Base-by-base conservation (phyloP, 2,888 invertebrate species). In the Leptopilina drosophilae region DNA sequence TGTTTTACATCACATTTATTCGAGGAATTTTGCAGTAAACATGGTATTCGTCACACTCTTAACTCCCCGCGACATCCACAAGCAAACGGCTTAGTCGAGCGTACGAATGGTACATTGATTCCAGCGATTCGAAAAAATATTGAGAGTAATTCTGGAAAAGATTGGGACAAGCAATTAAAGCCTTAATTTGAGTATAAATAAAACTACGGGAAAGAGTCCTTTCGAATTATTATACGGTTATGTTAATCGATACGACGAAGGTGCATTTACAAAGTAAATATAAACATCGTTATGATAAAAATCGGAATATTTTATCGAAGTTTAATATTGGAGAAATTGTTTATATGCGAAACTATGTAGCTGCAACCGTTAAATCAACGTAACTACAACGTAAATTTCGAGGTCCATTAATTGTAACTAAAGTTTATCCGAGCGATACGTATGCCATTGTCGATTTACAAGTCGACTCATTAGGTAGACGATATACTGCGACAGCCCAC, bases 1-100 rank as follows among this genome's bases (percentile, higher is more conserved):
- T 40, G 75, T 33, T 83, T 83, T 59, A 83, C 81, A 0, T 65
- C 82, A 8, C 53, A 78, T 26, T 42, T 40, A 9, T 82, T 82
- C 20, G 49, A 69, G 12, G 65, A 80, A 33, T 84, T 82, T 62
- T 83, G 80, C 56, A 6, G 11, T 0, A 66, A 40, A 7, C 76
- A 77, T 9, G 80, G 80, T 15, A 80, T 80, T 33, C 33, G 33
- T 3, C 26, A n/a, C 4, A 76, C 33, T 33, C 33, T 33, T 4
- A 33, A 33, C 33, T 33, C 33, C 33, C 33, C 33, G 33, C 33
- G 33, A 78, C 59, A 80, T 5, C 80, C 80, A 0, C 80, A 78
- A 33, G 76, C 80, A 4, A 82, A 69, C 20, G 80, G 80, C 0
- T 40, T 80, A 46, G 76, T 82, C 0, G 79, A 82, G n/a, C 33